A percentile compares a stretch with the other conserved stretches of the same genome.
Conservation (phyloP, 2,888 invertebrate species). For the Microplitis deprimator region DNA sequence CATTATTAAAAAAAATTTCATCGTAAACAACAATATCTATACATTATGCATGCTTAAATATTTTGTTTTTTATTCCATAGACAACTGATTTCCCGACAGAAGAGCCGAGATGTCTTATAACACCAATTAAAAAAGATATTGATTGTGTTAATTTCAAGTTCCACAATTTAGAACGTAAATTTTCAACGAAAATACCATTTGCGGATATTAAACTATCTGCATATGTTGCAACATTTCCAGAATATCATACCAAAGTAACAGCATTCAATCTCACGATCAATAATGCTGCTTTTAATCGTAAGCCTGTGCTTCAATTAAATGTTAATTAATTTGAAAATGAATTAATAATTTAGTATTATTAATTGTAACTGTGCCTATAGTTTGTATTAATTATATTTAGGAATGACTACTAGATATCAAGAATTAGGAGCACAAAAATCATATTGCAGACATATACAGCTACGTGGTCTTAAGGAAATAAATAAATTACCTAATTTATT, state of each 20-base stretch:
- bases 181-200: constrained; percentile 47
- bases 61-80: constrained; percentile 10
- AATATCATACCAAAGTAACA: constrained; percentile 51
- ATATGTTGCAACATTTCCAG: constrained; percentile 54
- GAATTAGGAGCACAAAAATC: constrained; percentile 52
- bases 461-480: constrained; percentile 50
- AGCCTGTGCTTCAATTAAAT: constrained; percentile 37
- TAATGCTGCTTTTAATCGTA: constrained; percentile 60
- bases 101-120: constrained; percentile 55
- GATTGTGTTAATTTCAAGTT: constrained; percentile 60
- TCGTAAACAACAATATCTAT: no score
- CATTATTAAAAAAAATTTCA: no score
- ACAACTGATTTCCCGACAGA: constrained; percentile 23
- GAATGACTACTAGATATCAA: constrained; percentile 61
- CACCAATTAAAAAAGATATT: constrained; percentile 52
- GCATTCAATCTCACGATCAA: constrained; percentile 65
- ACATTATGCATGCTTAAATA: background rate
- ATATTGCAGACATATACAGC: constrained; percentile 56
- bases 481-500: constrained; percentile 52
- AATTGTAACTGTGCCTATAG: background rate
- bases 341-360: background rate
- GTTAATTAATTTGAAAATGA: background rate
- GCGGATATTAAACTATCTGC: constrained; percentile 58
- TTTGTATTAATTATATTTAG: constrained; percentile 46
- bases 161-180: constrained; percentile 51